phyloP scores from a whole-genome alignment of 1,140 invertebrate species.

The Monomorium pharaonis region DNA sequence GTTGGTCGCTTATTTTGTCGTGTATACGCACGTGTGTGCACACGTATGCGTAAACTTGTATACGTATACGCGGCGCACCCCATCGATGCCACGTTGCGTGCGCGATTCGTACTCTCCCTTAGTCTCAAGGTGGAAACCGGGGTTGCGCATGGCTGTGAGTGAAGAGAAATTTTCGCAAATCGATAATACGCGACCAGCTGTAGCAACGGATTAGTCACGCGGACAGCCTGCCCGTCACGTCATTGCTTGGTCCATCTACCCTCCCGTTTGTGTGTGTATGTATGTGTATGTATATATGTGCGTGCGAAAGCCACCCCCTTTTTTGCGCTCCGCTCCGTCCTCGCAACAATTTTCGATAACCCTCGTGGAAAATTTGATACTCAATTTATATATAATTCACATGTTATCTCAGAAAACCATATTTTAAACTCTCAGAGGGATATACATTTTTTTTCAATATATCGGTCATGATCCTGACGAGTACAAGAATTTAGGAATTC shows the following conservation, averaged over 20 bases:
- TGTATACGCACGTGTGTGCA: conserved; percentile 40
- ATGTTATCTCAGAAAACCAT: not conserved
- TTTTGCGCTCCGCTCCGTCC: not conserved
- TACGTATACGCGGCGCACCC: conserved; percentile 7
- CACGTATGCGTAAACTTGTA: not conserved
- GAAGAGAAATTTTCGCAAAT: conserved; percentile 80
- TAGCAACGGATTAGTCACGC: conserved; percentile 79
- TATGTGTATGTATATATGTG: no score
- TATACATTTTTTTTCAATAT: not conserved
- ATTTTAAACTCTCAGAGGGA: not conserved
- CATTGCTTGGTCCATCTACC: conserved; percentile 59
- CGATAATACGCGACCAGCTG: conserved; percentile 81
- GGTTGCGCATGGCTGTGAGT: conserved; percentile 76
- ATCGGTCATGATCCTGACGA: not conserved
- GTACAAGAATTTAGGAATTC: not conserved
- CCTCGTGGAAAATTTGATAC: not conserved
- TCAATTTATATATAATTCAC: not conserved
- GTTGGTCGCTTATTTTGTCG: conserved; percentile 17
- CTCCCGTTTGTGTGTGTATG: no score
- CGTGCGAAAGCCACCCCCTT: conserved; percentile 14
- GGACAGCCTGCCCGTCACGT: conserved; percentile 73
- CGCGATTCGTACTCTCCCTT: conserved; percentile 41
- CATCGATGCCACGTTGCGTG: conserved; percentile 60
- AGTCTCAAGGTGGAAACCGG: conserved; percentile 62
- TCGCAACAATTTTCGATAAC: not conserved